phyloP scores from a whole-genome alignment of 2,888 invertebrate species.

The Lochmaea capreae region DNA sequence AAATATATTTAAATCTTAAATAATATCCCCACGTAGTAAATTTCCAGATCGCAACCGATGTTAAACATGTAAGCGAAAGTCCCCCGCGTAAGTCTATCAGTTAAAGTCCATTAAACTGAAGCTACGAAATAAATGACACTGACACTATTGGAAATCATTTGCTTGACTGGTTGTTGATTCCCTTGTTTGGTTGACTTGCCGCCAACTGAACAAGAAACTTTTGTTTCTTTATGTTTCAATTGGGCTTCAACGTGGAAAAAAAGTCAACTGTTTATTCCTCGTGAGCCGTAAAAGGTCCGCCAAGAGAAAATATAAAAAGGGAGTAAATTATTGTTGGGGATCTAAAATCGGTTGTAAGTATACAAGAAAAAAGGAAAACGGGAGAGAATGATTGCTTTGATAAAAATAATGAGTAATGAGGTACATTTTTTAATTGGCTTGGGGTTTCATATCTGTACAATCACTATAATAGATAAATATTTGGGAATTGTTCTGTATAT shows the following conservation, averaged over 20 bases:
- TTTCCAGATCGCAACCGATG: constrained; percentile 5
- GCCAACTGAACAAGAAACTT: constrained; percentile 34
- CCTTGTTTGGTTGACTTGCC: constrained; percentile 31
- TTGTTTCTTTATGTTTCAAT: constrained; percentile 37
- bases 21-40: neutral
- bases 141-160: constrained; percentile 40
- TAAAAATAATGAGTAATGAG: no score
- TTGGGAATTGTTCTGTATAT: no score
- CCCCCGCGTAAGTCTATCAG: constrained; percentile 25
- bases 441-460: no score
- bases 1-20: neutral
- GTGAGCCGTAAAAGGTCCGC: neutral
- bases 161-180: constrained; percentile 41
- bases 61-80: constrained; percentile 26
- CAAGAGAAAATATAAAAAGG: neutral
- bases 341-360: no score
- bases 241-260: neutral
- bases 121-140: constrained; percentile 37
- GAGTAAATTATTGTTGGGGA: no score
- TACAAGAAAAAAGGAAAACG: no score
- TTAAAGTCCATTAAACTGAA: constrained; percentile 35
- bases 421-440: no score
- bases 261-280: neutral
- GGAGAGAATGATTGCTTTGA: no score
- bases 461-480: no score